These are phyloP conservation scores for Xanthorhoe designata DNA, from an alignment of 2,888 invertebrate species.

Conservation along the genomic window DNA sequence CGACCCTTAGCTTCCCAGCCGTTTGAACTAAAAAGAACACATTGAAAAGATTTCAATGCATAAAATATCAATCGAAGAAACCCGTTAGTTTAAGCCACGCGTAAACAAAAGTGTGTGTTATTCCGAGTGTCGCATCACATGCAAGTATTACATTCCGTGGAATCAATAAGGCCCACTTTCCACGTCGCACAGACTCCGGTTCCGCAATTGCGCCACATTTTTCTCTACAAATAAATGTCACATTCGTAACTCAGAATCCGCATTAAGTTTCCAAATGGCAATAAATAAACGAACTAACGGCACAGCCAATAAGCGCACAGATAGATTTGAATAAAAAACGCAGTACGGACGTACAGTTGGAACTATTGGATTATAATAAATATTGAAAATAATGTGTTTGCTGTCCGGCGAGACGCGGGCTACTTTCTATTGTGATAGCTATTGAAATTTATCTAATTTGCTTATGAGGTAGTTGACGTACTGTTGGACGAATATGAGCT, in stretches of 20 bases:
- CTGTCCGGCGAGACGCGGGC: conserved; percentile 47
- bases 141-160: conserved; percentile 28
- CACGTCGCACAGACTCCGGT: conserved; percentile 23
- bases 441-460: conserved; percentile 48
- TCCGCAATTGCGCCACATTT: conserved; percentile 38
- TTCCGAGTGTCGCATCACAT: conserved; percentile 15
- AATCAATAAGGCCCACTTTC: conserved; percentile 35
- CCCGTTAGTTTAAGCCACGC: conserved; percentile 17
- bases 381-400: conserved; percentile 50
- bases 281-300: conserved; percentile 56
- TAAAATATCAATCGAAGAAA: conserved; percentile 33
- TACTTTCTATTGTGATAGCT: conserved; percentile 58
- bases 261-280: conserved; percentile 54
- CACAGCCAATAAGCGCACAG: conserved; percentile 51
- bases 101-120: conserved; percentile 2
- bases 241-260: conserved; percentile 44
- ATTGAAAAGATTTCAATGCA: conserved; percentile 20
- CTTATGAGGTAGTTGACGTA: conserved; percentile 25
- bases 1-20: conserved; percentile 27
- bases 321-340: conserved; percentile 57
- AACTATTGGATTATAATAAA: conserved; percentile 63
- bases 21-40: conserved; percentile 10
- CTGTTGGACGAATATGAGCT: conserved; percentile 13
- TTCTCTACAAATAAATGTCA: conserved; percentile 40
- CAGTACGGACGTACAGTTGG: conserved; percentile 52